Evolutionary conservation across 2,113 vertebrate species (phyloP).

Genomic region (Syngnathus floridae): DNA sequence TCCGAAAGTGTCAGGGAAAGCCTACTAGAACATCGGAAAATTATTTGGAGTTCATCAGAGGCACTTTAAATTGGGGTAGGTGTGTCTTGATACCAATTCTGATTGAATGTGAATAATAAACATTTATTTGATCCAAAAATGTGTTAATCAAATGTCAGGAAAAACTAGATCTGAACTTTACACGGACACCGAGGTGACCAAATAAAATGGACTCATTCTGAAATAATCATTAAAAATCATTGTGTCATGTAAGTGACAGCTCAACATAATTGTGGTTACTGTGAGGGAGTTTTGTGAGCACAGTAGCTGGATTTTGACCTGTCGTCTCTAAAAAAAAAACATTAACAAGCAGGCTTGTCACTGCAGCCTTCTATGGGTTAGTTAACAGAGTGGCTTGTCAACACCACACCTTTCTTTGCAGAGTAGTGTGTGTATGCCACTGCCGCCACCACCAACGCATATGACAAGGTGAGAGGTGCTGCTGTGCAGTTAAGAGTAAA

Average conservation of each 20-base stretch:
- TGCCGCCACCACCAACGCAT: background rate
- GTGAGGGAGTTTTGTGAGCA: background rate
- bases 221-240: background rate
- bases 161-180: background rate
- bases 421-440: background rate
- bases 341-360: slow-evolving; percentile 19
- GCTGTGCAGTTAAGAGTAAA: slow-evolving; percentile 30
- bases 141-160: background rate
- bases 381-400: slow-evolving; percentile 6
- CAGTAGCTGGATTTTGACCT: slow-evolving; percentile 6
- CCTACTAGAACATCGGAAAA: background rate
- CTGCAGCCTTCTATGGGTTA: slow-evolving; percentile 11
- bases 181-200: too few species aligned
- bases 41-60: background rate
- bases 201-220: background rate
- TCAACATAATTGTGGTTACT: background rate
- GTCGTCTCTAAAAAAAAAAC: slow-evolving; percentile 12
- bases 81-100: too few species aligned
- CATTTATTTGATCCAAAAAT: too few species aligned
- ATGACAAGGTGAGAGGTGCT: slow-evolving; percentile 13
- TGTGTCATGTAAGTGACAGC: background rate
- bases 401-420: slow-evolving; percentile 44
- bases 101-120: too few species aligned
- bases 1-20: background rate
- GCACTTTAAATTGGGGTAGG: background rate